Conservation (phyloP, 1,140 invertebrate species). For the Cephus cinctus region DNA sequence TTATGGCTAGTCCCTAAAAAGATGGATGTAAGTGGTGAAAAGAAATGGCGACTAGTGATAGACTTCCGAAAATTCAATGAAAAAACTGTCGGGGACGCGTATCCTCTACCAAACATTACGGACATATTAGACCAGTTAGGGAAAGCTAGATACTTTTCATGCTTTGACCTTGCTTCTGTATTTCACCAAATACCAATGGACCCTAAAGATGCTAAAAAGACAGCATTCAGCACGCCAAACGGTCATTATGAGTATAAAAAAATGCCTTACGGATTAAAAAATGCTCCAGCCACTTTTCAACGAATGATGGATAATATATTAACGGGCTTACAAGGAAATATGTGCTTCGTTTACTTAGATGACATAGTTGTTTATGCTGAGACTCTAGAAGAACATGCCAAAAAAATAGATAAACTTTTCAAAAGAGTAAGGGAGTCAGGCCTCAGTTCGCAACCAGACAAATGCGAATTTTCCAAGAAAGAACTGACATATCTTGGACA, state of each 20-base stretch:
- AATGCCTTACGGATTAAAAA: constrained; percentile 29
- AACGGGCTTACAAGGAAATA: constrained; percentile 15
- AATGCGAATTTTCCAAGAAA: constrained; percentile 52
- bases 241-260: constrained; percentile 19
- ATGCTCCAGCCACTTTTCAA: constrained; percentile 19
- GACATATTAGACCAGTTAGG: constrained; percentile 39
- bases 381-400: constrained; percentile 36
- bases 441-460: constrained; percentile 50
- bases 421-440: constrained; percentile 12
- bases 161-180: constrained; percentile 44
- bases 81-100: constrained; percentile 34
- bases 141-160: constrained; percentile 36
- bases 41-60: constrained; percentile 15
- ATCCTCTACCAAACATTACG: constrained; percentile 51
- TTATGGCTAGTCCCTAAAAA: constrained; percentile 42
- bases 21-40: constrained; percentile 31
- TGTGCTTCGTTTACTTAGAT: constrained; percentile 33
- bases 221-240: constrained; percentile 18
- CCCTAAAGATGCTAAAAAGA: constrained; percentile 31
- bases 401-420: constrained; percentile 24
- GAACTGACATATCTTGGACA: constrained; percentile 53
- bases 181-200: constrained; percentile 47
- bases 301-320: constrained; percentile 31
- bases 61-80: constrained; percentile 26
- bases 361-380: constrained; percentile 39